Conservation (phyloP, 1,140 invertebrate genomes). For the Drosophila takahashii region DNA sequence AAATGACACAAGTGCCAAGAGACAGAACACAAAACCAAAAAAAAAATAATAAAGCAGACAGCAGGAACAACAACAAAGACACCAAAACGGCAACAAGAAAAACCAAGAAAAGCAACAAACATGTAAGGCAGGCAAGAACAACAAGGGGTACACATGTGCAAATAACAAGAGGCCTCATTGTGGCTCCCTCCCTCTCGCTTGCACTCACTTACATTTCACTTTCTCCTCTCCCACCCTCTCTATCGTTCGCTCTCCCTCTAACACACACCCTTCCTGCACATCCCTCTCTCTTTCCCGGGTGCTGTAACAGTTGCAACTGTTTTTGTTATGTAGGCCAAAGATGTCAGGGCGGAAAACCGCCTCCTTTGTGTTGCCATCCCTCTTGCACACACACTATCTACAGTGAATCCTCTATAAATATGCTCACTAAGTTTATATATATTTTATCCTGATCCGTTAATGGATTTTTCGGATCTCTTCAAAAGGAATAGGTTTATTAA, state of each 20-base stretch:
- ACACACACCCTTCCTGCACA: neutral
- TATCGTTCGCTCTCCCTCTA: neutral
- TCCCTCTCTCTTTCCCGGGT: slow-evolving; percentile 8
- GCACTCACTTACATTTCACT: neutral
- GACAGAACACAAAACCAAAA: slow-evolving; percentile 25
- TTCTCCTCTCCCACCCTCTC: slow-evolving; percentile 3
- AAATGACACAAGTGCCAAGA: slow-evolving; percentile 69
- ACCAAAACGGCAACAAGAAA: slow-evolving; percentile 15
- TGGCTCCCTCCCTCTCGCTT: slow-evolving; percentile 15
- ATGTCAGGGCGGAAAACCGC: slow-evolving; percentile 49
- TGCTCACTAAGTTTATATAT: neutral
- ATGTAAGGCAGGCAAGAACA: slow-evolving; percentile 24
- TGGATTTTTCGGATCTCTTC: no score
- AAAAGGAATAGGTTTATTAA: no score
- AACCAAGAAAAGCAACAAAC: slow-evolving; percentile 1
- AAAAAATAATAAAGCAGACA: slow-evolving; percentile 13
- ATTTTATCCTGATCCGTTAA: neutral
- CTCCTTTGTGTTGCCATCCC: slow-evolving; percentile 42
- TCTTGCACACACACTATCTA: slow-evolving; percentile 28
- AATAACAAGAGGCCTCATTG: slow-evolving; percentile 61
- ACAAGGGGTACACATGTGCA: slow-evolving; percentile 57
- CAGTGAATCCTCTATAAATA: neutral
- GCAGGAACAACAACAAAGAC: slow-evolving; percentile 6
- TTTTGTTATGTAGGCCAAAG: slow-evolving; percentile 80
- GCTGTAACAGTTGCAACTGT: slow-evolving; percentile 75